Evolutionary conservation across 2,888 invertebrate genomes (phyloP).

Genomic region (Drymonia ruficornis): DNA sequence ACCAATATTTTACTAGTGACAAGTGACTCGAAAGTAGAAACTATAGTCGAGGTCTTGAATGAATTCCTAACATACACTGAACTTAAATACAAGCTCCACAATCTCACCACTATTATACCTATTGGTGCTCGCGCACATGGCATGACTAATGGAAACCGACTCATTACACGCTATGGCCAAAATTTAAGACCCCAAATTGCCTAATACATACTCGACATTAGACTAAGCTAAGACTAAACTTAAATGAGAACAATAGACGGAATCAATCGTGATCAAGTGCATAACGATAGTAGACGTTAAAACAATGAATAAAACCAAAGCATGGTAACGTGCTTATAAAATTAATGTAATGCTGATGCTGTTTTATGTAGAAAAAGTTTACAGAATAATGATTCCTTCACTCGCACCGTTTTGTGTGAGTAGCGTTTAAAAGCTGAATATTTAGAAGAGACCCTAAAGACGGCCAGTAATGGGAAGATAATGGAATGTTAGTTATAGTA

Average conservation of each 20-base stretch:
- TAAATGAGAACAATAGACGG: slow-evolving; percentile 26
- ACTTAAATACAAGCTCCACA: slow-evolving; percentile 3
- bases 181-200: slow-evolving; percentile 15
- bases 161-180: slow-evolving; percentile 22
- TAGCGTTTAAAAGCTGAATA: no score
- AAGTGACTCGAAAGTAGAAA: no score
- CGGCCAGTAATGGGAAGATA: no score
- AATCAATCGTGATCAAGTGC: slow-evolving; percentile 19
- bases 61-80: neutral
- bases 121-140: slow-evolving; percentile 47
- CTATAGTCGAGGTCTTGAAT: neutral
- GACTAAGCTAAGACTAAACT: slow-evolving; percentile 24
- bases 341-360: no score
- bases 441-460: no score
- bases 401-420: no score
- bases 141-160: slow-evolving; percentile 26
- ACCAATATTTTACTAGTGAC: no score
- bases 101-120: slow-evolving; percentile 40
- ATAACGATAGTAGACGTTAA: neutral
- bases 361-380: no score
- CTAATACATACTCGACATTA: slow-evolving; percentile 23
- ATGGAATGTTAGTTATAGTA: no score
- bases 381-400: no score
- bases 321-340: no score
- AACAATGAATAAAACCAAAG: no score